Evolutionary conservation across 2,113 vertebrate species (phyloP).

Genomic region (Triplophysa tibetana): DNA sequence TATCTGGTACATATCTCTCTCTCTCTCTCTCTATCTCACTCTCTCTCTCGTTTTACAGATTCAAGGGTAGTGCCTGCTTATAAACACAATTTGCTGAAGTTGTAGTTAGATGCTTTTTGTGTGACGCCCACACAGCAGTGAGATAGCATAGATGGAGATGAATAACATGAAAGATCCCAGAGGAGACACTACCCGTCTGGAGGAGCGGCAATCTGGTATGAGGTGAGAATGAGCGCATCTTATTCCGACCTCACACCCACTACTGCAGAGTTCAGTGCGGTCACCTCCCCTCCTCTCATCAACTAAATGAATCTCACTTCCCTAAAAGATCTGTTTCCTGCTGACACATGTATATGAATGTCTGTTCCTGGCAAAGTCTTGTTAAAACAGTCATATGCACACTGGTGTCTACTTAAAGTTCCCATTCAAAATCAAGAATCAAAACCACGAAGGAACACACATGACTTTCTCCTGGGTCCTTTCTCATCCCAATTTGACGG

Average conservation of each 20-base stretch:
- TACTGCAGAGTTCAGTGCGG: slow-evolving; percentile 15
- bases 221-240: slow-evolving; percentile 13
- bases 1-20: background rate
- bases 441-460: background rate
- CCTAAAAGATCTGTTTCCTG: slow-evolving; percentile 3
- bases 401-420: background rate
- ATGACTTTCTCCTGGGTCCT: background rate
- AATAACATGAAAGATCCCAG: slow-evolving; percentile 9
- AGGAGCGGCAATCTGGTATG: slow-evolving; percentile 18
- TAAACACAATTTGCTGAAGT: background rate
- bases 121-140: slow-evolving; percentile 19
- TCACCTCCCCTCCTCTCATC: slow-evolving; percentile 9
- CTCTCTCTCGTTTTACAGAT: background rate
- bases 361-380: background rate
- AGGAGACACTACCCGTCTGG: slow-evolving; percentile 11
- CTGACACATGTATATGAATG: background rate
- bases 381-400: background rate
- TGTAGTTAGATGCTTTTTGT: slow-evolving; percentile 14
- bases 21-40: background rate
- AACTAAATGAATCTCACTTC: background rate
- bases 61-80: slow-evolving; percentile 1
- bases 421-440: background rate
- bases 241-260: slow-evolving; percentile 19
- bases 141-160: slow-evolving; percentile 9
- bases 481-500: background rate